phyloP scores from a whole-genome alignment of 2,888 invertebrate species.

The Girardia tigrina region DNA sequence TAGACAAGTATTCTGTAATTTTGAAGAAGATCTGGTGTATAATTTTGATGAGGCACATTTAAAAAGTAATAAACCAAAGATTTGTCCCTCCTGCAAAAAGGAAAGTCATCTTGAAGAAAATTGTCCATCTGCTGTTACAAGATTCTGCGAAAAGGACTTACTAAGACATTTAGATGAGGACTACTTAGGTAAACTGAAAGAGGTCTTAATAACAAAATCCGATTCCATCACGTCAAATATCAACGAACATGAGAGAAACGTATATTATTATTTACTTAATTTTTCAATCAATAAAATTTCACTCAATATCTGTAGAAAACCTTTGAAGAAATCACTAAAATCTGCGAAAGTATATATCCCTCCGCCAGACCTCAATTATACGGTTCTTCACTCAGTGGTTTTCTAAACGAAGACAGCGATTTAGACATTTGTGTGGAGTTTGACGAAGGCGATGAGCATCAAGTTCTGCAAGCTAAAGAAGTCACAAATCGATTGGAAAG shows the following conservation, averaged over 20 bases:
- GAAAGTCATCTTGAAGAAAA: not conserved
- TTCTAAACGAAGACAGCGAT: conserved; percentile 55
- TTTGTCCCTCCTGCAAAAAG: not conserved
- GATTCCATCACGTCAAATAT: not conserved
- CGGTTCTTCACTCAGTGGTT: conserved; percentile 57
- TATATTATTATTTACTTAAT: not conserved
- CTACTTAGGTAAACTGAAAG: not conserved
- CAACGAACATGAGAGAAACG: not conserved
- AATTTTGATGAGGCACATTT: not conserved
- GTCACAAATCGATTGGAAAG: not conserved
- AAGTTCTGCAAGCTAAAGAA: not conserved
- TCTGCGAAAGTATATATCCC: not conserved
- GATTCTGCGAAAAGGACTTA: not conserved
- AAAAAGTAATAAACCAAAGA: not conserved
- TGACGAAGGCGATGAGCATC: conserved; percentile 39
- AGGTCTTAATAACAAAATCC: not conserved
- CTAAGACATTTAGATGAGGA: not conserved
- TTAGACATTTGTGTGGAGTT: conserved; percentile 57
- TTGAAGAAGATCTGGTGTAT: not conserved
- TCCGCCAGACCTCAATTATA: conserved; percentile 51
- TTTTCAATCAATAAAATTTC: not conserved
- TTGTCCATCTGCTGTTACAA: not conserved
- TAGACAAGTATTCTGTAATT: not conserved
- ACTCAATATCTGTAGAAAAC: not conserved
- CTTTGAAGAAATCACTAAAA: not conserved